Evolutionary conservation across 2,888 invertebrate genomes (phyloP).

Genomic region (Cremastobaeus sp.): DNA sequence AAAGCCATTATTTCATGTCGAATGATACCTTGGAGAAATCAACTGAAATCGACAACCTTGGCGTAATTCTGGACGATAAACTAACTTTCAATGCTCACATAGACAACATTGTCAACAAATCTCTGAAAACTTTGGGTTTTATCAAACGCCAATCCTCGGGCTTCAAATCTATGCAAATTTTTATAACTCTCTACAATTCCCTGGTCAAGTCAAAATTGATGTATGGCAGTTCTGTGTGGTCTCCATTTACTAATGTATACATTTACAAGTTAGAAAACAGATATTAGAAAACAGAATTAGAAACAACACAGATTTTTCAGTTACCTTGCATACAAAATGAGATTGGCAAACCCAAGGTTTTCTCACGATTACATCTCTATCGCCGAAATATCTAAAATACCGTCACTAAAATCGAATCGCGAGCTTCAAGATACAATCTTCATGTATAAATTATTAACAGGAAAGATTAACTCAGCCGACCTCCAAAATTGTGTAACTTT

Average conservation of each 20-base stretch:
- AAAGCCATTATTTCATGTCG: not conserved
- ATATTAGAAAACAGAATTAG: not conserved
- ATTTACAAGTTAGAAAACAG: not conserved
- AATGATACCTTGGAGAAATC: not conserved
- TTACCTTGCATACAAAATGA: constrained; percentile 8
- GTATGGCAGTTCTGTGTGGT: constrained; percentile 19
- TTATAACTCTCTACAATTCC: constrained; percentile 12
- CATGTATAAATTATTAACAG: not conserved
- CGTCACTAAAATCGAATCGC: not conserved
- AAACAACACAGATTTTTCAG: constrained; percentile 27
- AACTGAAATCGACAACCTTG: constrained; percentile 1
- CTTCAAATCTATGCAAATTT: constrained; percentile 4
- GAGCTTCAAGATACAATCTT: not conserved
- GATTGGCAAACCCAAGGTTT: constrained; percentile 2
- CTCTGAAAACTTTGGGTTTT: constrained; percentile 20
- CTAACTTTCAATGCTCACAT: constrained; percentile 15
- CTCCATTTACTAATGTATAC: not conserved
- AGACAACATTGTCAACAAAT: constrained; percentile 11
- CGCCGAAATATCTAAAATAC: not conserved
- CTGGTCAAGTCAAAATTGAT: constrained; percentile 24
- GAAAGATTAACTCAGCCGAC: not conserved
- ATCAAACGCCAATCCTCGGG: constrained; percentile 16
- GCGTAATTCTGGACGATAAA: constrained; percentile 5
- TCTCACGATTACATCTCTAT: constrained; percentile 13
- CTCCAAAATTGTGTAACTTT: not conserved